These are phyloP conservation scores for Andrena minutula DNA, from an alignment of 2,888 invertebrate species.

Conservation along the genomic window DNA sequence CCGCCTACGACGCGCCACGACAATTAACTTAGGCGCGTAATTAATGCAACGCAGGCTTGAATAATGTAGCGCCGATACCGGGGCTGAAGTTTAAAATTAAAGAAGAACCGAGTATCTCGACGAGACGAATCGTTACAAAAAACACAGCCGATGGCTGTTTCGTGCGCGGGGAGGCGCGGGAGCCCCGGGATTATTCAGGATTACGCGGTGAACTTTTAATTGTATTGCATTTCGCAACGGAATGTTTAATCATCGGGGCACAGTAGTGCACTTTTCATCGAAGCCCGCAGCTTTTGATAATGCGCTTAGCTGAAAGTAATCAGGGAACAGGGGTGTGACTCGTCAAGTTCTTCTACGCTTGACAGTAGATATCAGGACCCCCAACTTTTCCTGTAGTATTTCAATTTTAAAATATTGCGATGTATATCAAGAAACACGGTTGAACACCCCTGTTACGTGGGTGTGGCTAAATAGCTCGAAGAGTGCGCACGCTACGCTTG, in stretches of 20 bases:
- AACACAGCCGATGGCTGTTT: not conserved
- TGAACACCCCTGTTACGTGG: not conserved
- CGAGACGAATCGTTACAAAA: not conserved
- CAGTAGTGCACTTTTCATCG: constrained; percentile 65
- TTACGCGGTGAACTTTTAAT: constrained; percentile 70
- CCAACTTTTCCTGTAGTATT: not conserved
- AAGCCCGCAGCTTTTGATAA: constrained; percentile 61
- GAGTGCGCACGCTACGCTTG: constrained; percentile 23
- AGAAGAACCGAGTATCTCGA: not conserved
- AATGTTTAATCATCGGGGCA: constrained; percentile 68
- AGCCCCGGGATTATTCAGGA: constrained; percentile 60
- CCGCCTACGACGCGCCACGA: constrained; percentile 31
- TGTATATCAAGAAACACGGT: not conserved
- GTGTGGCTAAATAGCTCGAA: constrained; percentile 14
- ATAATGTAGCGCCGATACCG: constrained; percentile 12
- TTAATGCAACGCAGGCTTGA: constrained; percentile 36
- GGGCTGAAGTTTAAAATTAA: no score
- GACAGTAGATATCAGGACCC: constrained; percentile 1
- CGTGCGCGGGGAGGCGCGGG: constrained; percentile 4
- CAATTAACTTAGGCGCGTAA: constrained; percentile 47
- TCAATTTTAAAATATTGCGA: not conserved
- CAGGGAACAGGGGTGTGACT: constrained; percentile 47
- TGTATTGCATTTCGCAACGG: constrained; percentile 56
- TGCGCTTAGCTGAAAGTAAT: constrained; percentile 68
- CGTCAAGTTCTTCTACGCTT: constrained; percentile 19